Conservation (phyloP, 2,113 vertebrate genomes). For the Cyphomyrus plagiostoma region DNA sequence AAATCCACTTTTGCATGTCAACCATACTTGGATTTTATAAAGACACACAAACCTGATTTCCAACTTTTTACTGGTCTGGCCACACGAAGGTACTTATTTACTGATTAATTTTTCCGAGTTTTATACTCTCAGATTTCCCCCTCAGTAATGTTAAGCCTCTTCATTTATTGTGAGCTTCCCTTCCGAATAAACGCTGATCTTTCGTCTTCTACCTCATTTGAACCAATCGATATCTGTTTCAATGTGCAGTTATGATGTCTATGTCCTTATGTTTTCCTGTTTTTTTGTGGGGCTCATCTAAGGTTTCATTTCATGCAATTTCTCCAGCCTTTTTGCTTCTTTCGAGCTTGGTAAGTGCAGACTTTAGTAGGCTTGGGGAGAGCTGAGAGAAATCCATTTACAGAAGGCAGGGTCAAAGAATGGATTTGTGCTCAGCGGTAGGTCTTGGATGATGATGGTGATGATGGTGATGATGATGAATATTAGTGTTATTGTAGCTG, state of each 20-base stretch:
- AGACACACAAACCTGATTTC: background rate
- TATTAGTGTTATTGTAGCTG: background rate
- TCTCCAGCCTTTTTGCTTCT: slow-evolving; percentile 31
- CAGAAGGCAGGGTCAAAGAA: background rate
- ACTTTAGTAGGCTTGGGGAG: background rate
- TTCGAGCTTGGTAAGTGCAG: slow-evolving; percentile 17
- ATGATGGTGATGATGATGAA: background rate
- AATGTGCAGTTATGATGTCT: background rate
- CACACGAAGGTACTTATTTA: background rate
- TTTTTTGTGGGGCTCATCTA: background rate
- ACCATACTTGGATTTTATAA: background rate
- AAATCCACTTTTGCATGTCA: background rate
- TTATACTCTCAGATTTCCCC: background rate
- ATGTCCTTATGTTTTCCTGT: background rate
- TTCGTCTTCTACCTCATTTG: background rate
- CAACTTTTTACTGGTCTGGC: background rate
- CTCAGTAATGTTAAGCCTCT: background rate
- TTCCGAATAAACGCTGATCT: background rate
- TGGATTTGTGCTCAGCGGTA: background rate
- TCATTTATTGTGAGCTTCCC: background rate
- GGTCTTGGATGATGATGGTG: background rate
- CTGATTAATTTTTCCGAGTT: background rate
- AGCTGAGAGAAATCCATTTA: background rate
- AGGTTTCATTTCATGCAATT: slow-evolving; percentile 9
- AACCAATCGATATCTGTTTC: background rate